These are phyloP conservation scores for Machimus atricapillus DNA, from an alignment of 2,888 invertebrate species.

Conservation along the genomic window DNA sequence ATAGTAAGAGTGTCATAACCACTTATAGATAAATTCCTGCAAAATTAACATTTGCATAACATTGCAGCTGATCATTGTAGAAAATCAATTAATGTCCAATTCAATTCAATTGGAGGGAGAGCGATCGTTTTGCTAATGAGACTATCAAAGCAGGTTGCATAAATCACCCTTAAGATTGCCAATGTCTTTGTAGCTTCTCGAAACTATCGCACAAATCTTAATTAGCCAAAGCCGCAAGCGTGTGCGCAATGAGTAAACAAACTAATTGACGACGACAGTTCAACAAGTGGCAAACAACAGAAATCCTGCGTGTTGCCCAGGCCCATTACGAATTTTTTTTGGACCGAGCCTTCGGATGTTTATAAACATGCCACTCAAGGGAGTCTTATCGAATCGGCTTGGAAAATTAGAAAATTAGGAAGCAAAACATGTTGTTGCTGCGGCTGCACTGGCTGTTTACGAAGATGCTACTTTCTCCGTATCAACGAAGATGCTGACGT, in stretches of 20 bases:
- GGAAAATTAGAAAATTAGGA: neutral
- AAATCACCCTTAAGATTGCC: neutral
- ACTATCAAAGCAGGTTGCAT: neutral
- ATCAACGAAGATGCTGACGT: neutral
- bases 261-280: neutral
- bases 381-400: neutral
- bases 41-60: neutral
- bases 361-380: conserved; percentile 7
- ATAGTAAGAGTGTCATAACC: neutral
- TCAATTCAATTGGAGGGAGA: neutral
- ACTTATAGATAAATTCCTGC: neutral
- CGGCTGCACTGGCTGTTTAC: neutral
- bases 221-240: neutral
- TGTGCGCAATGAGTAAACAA: neutral
- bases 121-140: neutral
- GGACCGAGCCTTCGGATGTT: neutral
- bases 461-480: neutral
- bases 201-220: neutral
- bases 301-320: neutral
- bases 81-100: neutral
- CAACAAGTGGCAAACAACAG: neutral
- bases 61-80: neutral
- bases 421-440: neutral
- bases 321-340: neutral
- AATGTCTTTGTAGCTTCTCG: neutral